phyloP scores from a whole-genome alignment of 2,888 invertebrate species.

The Thumatha senex region DNA sequence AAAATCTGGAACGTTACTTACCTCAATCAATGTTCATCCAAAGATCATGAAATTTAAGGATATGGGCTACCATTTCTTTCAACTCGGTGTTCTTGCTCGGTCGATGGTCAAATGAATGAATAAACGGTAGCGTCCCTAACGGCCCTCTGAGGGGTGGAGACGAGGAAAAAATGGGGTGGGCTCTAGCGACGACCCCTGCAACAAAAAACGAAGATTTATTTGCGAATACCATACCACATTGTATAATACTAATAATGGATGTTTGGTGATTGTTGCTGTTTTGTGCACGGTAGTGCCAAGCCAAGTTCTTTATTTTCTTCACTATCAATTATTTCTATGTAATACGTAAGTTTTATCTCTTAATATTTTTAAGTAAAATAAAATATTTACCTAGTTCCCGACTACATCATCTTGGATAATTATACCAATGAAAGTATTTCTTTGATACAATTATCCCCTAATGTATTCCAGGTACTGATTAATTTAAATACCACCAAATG shows the following conservation, averaged over 20 bases:
- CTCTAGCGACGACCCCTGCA: conserved; percentile 54
- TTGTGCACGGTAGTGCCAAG: conserved; percentile 24
- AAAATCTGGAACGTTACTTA: conserved; percentile 12
- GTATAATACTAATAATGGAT: conserved; percentile 59
- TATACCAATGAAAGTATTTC: no score
- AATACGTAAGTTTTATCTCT: neutral
- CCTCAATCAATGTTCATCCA: conserved; percentile 30
- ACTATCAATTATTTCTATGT: neutral
- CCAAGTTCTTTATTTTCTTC: conserved; percentile 1
- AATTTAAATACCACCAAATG: no score
- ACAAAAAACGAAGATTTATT: conserved; percentile 79
- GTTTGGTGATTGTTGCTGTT: conserved; percentile 49
- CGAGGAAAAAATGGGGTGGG: conserved; percentile 51
- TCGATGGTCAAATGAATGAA: conserved; percentile 53
- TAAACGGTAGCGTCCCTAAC: conserved; percentile 35
- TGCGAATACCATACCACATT: conserved; percentile 50
- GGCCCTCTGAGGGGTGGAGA: conserved; percentile 54
- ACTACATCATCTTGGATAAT: no score
- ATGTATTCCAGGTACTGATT: no score
- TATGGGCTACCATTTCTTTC: conserved; percentile 34
- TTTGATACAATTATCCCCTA: no score
- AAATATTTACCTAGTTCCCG: no score
- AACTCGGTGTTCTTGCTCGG: conserved; percentile 34
- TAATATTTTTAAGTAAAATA: neutral
- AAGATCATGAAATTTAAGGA: conserved; percentile 37